Evolutionary conservation across 2,888 invertebrate genomes (phyloP).

Genomic region (Nymphalis polychloros): DNA sequence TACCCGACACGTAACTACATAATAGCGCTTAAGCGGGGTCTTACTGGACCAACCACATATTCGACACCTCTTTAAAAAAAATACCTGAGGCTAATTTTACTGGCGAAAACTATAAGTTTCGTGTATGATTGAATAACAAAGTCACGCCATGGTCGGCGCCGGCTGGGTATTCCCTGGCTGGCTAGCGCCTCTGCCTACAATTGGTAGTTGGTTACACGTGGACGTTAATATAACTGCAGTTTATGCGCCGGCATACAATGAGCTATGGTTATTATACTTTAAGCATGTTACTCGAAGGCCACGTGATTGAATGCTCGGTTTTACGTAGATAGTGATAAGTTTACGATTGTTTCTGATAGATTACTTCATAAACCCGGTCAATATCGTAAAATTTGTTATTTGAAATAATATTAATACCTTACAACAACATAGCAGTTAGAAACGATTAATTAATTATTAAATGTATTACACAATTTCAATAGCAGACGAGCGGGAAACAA

Average conservation of each 20-base stretch:
- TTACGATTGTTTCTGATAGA: neutral
- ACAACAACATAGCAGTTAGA: too few relatives aligned
- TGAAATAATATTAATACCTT: neutral
- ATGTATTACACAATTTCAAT: too few relatives aligned
- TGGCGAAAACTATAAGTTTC: slow-evolving; percentile 59
- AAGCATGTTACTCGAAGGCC: slow-evolving; percentile 21
- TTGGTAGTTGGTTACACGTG: slow-evolving; percentile 15
- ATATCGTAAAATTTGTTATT: neutral
- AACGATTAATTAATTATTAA: too few relatives aligned
- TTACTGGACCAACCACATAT: slow-evolving; percentile 25
- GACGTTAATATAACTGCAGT: slow-evolving; percentile 27
- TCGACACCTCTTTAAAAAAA: slow-evolving; percentile 38
- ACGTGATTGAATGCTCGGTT: slow-evolving; percentile 20
- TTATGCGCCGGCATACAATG: slow-evolving; percentile 23
- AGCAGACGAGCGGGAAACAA: too few relatives aligned
- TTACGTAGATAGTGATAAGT: slow-evolving; percentile 18
- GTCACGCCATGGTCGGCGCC: slow-evolving; percentile 61
- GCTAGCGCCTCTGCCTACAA: slow-evolving; percentile 14
- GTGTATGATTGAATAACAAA: slow-evolving; percentile 56
- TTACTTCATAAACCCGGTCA: neutral
- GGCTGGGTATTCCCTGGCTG: slow-evolving; percentile 42
- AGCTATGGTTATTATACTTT: slow-evolving; percentile 27
- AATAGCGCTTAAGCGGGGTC: slow-evolving; percentile 12
- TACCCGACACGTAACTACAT: neutral
- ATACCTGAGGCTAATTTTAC: slow-evolving; percentile 52